phyloP scores from a whole-genome alignment of 1,140 invertebrate genomes.

The Plodia interpunctella region DNA sequence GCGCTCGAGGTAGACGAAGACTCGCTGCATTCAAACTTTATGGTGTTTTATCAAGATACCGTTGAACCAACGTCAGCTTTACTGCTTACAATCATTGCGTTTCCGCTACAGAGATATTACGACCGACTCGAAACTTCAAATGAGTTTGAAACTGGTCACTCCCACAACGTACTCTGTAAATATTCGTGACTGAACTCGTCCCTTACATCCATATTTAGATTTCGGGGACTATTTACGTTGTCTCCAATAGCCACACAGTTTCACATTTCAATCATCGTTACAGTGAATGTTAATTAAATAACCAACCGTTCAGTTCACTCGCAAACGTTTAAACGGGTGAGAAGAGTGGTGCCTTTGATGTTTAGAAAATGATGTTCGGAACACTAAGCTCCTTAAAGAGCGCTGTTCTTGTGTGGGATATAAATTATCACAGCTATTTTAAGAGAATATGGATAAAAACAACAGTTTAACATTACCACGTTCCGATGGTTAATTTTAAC shows the following conservation, averaged over 20 bases:
- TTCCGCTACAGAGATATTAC: constrained; percentile 34
- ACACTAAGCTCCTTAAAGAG: constrained; percentile 14
- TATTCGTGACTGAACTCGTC: constrained; percentile 14
- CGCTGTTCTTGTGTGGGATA: constrained; percentile 8
- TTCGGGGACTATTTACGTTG: constrained; percentile 29
- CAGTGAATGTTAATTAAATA: constrained; percentile 47
- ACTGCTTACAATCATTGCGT: constrained; percentile 28
- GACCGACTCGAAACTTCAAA: constrained; percentile 11
- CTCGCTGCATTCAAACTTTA: constrained; percentile 45
- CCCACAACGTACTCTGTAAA: constrained; percentile 9
- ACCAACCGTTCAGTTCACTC: constrained; percentile 21
- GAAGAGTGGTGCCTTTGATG: constrained; percentile 43
- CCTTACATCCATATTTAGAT: constrained; percentile 31
- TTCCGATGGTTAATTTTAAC: constrained; percentile 36
- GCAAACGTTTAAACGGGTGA: constrained; percentile 20
- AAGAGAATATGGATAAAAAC: constrained; percentile 27
- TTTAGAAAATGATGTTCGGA: constrained; percentile 47
- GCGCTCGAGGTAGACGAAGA: constrained; percentile 45
- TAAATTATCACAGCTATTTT: constrained; percentile 31
- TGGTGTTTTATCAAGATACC: constrained; percentile 59
- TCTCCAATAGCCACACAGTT: constrained; percentile 36
- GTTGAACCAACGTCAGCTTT: constrained; percentile 46
- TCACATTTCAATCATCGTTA: constrained; percentile 53
- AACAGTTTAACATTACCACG: constrained; percentile 35
- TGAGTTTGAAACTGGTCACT: constrained; percentile 2